phyloP scores from a whole-genome alignment of 2,113 vertebrate species.

The Vanacampus margaritifer region DNA sequence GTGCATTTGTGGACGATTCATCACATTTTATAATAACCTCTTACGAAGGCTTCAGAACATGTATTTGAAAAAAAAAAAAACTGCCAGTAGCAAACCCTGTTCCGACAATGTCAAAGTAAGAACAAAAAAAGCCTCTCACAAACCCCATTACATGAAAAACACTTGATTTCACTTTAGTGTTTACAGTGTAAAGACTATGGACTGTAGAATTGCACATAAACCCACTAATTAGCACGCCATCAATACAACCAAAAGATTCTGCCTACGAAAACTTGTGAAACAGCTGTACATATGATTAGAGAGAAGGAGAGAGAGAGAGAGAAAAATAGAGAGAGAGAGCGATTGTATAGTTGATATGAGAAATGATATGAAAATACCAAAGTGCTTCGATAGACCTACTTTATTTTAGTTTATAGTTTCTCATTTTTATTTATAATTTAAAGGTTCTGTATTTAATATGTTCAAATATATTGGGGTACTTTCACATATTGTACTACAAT shows the following conservation, averaged over 20 bases:
- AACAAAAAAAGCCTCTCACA: constrained; percentile 26
- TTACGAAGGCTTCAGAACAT: not conserved
- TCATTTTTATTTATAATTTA: too few species aligned
- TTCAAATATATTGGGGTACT: too few species aligned
- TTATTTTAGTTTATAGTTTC: too few species aligned
- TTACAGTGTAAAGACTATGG: constrained; percentile 22
- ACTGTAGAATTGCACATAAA: constrained; percentile 5
- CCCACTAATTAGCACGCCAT: constrained; percentile 35
- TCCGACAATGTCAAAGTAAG: constrained; percentile 21
- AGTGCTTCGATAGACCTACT: too few species aligned
- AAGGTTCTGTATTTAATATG: too few species aligned
- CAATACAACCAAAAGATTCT: constrained; percentile 17
- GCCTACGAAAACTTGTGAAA: constrained; percentile 12
- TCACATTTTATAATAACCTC: not conserved
- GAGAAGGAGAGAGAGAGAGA: too few species aligned
- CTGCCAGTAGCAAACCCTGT: not conserved
- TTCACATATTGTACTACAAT: too few species aligned
- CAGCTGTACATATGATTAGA: not conserved
- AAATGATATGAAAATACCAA: too few species aligned
- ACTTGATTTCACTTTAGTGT: constrained; percentile 4
- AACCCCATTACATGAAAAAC: constrained; percentile 21
- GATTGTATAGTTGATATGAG: too few species aligned
- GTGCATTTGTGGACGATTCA: not conserved
- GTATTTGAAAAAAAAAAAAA: not conserved
- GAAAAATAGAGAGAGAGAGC: too few species aligned